These are phyloP conservation scores for Phalacrocorax brasilianus DNA, from an alignment of 2,113 vertebrate genomes.

Conservation along the genomic window DNA sequence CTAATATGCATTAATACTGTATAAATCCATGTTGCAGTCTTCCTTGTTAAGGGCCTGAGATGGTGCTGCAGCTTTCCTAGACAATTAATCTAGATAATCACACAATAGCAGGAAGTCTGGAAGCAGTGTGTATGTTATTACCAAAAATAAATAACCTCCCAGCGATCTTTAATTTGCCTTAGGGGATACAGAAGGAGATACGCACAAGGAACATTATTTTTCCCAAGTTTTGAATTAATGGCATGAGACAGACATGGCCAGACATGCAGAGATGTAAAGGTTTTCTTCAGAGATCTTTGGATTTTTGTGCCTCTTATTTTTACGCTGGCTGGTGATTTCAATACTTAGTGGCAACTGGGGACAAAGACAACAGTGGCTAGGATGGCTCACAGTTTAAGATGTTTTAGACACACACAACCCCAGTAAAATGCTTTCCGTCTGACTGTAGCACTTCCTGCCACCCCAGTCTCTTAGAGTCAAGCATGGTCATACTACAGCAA, in stretches of 20 bases:
- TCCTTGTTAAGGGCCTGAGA: slow-evolving; percentile 33
- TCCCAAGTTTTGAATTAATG: slow-evolving; percentile 24
- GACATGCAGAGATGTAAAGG: neutral
- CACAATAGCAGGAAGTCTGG: slow-evolving; percentile 53
- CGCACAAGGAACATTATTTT: slow-evolving; percentile 5
- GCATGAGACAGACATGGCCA: neutral
- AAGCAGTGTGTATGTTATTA: slow-evolving; percentile 39
- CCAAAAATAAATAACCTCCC: slow-evolving; percentile 35
- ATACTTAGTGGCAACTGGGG: neutral
- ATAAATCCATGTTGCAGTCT: neutral
- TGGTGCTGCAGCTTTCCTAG: slow-evolving; percentile 43
- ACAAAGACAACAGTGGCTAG: neutral
- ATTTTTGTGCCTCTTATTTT: neutral
- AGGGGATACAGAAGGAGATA: slow-evolving; percentile 23
- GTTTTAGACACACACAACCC: neutral
- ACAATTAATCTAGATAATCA: slow-evolving; percentile 57
- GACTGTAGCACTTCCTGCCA: neutral
- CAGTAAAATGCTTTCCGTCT: neutral
- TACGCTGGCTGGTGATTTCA: neutral
- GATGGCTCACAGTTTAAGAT: neutral
- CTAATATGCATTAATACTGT: neutral
- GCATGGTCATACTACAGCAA: fast-evolving
- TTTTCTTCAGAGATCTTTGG: neutral
- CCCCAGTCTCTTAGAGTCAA: neutral
- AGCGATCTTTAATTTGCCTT: slow-evolving; percentile 39